Evolutionary conservation across 2,888 invertebrate genomes (phyloP).

Genomic region (Scaptomyza caliginosa): DNA sequence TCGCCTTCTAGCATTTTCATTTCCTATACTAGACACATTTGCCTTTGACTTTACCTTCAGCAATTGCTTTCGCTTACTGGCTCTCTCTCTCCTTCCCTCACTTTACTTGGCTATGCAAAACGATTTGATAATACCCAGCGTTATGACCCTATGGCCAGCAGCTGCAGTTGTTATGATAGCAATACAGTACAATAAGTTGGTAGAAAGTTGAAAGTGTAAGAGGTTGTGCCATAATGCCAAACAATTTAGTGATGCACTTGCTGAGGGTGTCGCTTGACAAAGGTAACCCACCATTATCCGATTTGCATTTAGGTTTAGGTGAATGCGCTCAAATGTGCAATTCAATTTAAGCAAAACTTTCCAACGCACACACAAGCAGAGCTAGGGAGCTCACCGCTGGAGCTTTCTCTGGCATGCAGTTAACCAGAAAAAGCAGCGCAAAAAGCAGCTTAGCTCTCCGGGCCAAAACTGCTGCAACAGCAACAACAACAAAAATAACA

Average conservation of each 20-base stretch:
- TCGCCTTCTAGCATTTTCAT: conserved; percentile 1
- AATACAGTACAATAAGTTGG: conserved; percentile 25
- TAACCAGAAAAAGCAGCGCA: conserved; percentile 76
- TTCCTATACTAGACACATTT: conserved; percentile 36
- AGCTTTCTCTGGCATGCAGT: conserved; percentile 64
- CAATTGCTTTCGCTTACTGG: not conserved
- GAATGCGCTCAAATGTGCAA: conserved; percentile 81
- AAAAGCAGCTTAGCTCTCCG: conserved; percentile 71
- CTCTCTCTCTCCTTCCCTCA: not conserved
- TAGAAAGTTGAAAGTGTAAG: not conserved
- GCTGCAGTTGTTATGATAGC: conserved; percentile 77
- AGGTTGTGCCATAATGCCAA: conserved; percentile 63
- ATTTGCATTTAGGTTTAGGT: conserved; percentile 76
- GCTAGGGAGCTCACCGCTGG: conserved; percentile 26
- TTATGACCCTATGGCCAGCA: conserved; percentile 58
- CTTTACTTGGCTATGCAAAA: conserved; percentile 58
- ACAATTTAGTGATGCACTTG: conserved; percentile 67
- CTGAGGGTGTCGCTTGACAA: conserved; percentile 59
- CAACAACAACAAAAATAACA: conserved; percentile 6
- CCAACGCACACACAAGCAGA: conserved; percentile 28
- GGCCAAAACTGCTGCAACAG: conserved; percentile 20
- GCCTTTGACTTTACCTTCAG: conserved; percentile 69
- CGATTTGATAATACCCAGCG: conserved; percentile 66
- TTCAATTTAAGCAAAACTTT: conserved; percentile 75
- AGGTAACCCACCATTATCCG: conserved; percentile 77